Evolutionary conservation across 2,113 vertebrate species (phyloP), one percentile per base, ranked within the genome.

Genomic region (Cephalopterus ornatus): DNA sequence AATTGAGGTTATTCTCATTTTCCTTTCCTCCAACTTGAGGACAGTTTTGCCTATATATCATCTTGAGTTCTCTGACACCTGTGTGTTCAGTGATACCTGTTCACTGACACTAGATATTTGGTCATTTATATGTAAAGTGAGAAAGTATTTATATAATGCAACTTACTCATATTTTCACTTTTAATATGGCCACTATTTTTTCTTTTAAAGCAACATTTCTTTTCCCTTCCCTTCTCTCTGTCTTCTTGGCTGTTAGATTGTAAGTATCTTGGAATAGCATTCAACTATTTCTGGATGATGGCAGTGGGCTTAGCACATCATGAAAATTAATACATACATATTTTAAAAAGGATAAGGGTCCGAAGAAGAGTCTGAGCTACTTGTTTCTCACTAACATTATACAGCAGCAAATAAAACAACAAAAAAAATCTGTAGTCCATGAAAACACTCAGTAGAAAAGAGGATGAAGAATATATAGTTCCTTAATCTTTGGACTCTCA

Each of bases 261-360:
- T 85, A n/a, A 73, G 14, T 44, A 27, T 53, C 55, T 91, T 86
- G 72, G 79, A 94, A 90, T 8, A 95, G 21, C 27, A 39, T 79
- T 83, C 71, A 83, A 14, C 53, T 90, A 23, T 86, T 94, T 94
- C 70, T 95, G 76, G 47, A 71, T 89, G 26, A 71, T 74, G 86
- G 65, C 33, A 83, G 50, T 73, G 59, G 39, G 30, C 16, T 95
- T 91, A 93, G 50, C 75, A 88, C 42, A 67, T 71, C 15, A 27
- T 88, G 79, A 92, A 89, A 92, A 66, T 28, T 32, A 94, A 88
- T 76, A 32, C 16, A 30, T 62, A 73, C 27, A 28, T 42, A 52
- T 74, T 74, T 89, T 61, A 5, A 46, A 85, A 70, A 44, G 59
- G 8, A 42, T 52, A 50, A 80, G 24, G 52, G 26, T 74, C 30